Evolutionary conservation across 2,888 invertebrate species (phyloP), one percentile per base, ranked within the genome.

Genomic region (Torymus aiolomorphi): DNA sequence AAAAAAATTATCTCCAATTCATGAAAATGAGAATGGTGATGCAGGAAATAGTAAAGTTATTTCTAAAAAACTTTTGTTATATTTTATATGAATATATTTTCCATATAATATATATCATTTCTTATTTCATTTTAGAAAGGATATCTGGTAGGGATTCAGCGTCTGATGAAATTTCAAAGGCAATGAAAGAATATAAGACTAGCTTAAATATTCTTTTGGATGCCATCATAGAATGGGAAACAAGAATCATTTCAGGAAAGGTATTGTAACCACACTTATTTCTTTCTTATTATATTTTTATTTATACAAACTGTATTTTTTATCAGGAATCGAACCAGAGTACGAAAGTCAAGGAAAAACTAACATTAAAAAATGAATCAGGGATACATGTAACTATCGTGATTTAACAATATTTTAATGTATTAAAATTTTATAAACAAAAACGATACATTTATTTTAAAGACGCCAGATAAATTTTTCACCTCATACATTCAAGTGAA

Each of bases 401-500:
- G 8, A 8, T 42, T 42, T 42, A 42, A 42, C 8, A 42, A 1
- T 42, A 42, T 42, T 10, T 20, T 20, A 20, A 20, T 20, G 8
- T 8, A 42, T 42, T 42, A 5, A 42, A 42, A 42, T 67, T 10
- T 52, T 20, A 20, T 52, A 24, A 67, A 69, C 8, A 10, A 20
- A 54, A 31, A 11, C 16, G 20, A 20, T 20, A 14, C 14, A 56
- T 18, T 54, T 31, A 8, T 54, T 24, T 65, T 18, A 14, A 5
- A 81, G 81, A 8, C 16, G 0, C 42, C 57, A 20, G 77, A 80
- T 14, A 65, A 76, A 65, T 85, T 86, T 62, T 84, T 85, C 59
- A 73, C 84, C n/a, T 88, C 87, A 88, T 83, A 87, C 59, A 80
- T 87, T 14, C 83, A 76, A 14, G 69, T 84, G 0, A 79, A 65